Evolutionary conservation across 2,888 invertebrate genomes (phyloP), one percentile per base, ranked within the genome.

Genomic region (Xestobium rufovillosum): DNA sequence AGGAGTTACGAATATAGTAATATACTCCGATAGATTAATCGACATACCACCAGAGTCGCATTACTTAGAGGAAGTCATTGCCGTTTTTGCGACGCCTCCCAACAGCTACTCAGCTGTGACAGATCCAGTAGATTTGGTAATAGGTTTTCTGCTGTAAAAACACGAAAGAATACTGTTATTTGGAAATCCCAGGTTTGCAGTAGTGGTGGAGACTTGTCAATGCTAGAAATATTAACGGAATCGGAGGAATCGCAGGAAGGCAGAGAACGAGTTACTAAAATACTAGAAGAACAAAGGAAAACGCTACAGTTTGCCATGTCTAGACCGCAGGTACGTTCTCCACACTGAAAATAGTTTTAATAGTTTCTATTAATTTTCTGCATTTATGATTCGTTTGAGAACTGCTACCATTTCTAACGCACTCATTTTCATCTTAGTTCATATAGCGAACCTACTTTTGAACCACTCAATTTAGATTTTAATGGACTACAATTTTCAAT

Each of bases 61-160:
- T 26, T 71, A 72, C 25, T 65, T 79, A 47, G 73, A 76, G 39
- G 70, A 72, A 28, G 77, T 77, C 1, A 76, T 78, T 1, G 75
- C 77, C 0, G 70, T 80, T 2, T 69, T 78, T 47, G 87, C 84
- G 1, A 81, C 83, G 1, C 87, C 88, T 0, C 83, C 85, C 0
- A 86, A 84, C 56, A 85, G 85, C 0, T 86, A 83, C 55, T 83
- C 84, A 0, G 83, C 84, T 0, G 79, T 87, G 14, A 72, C 72
- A 0, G 85, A 87, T 57, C 83, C 86, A 0, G 84, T 87, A 3
- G 86, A 87, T 53, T 65, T 87, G 51, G 84, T 64, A 57, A 49
- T 38, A 28, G 3, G 3, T 19, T 8, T 19, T 8, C 6, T 19
- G 23, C 3, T 10, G 12, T 29, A 26, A 13, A 14, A 19, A 11